These are phyloP conservation scores for Latrodectus geometricus DNA, from an alignment of 1,140 invertebrate species.

Conservation along the genomic window DNA sequence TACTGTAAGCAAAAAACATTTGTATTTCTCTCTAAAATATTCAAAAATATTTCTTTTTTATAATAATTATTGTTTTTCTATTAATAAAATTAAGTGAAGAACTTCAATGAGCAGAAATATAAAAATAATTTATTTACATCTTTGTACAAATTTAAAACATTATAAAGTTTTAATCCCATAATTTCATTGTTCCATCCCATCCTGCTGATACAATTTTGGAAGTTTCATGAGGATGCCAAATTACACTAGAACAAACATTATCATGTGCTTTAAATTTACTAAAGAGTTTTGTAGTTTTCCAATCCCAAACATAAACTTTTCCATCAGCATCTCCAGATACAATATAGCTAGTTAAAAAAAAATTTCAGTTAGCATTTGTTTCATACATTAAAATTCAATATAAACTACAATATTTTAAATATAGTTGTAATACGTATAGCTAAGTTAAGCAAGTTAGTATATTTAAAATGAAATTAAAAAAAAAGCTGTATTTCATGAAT, in stretches of 20 bases:
- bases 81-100: too few species aligned
- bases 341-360: conserved; percentile 81
- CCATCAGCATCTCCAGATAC: conserved; percentile 99
- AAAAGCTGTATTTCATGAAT: too few species aligned
- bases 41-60: too few species aligned
- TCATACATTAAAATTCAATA: neutral
- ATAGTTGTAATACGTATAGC: too few species aligned
- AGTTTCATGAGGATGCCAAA: conserved; percentile 99
- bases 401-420: conserved; percentile 10
- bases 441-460: too few species aligned
- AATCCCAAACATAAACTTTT: conserved; percentile 99
- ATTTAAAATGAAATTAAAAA: too few species aligned
- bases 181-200: conserved; percentile 98
- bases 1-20: too few species aligned
- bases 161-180: conserved; percentile 85
- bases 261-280: conserved; percentile 99
- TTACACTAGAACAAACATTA: conserved; percentile 90
- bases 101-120: too few species aligned
- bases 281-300: conserved; percentile 98
- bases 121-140: conserved; percentile 30
- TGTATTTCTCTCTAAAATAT: too few species aligned
- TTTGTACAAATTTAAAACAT: conserved; percentile 21
- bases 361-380: conserved; percentile 50
- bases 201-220: conserved; percentile 96
- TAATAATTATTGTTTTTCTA: too few species aligned